phyloP scores from a whole-genome alignment of 2,113 vertebrate species.

The Pluvialis apricaria region DNA sequence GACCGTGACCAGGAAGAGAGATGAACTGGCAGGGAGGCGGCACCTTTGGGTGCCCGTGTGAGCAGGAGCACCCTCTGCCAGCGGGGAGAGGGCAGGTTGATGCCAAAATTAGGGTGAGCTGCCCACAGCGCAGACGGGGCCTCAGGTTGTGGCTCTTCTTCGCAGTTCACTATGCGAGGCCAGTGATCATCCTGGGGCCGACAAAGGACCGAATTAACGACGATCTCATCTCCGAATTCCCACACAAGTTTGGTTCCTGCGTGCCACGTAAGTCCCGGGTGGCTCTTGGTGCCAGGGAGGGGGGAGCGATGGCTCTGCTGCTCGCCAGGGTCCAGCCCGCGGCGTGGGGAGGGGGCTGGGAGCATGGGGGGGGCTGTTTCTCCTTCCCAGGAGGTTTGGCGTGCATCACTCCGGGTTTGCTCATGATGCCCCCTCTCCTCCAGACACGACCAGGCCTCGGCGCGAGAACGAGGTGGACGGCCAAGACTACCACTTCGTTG shows the following conservation, averaged over 20 bases:
- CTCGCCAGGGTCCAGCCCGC: rapidly evolving
- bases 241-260: slow-evolving; percentile 98
- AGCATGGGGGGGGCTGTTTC: background rate
- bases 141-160: background rate
- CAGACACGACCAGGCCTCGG: slow-evolving; percentile 94
- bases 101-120: background rate
- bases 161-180: slow-evolving; percentile 94
- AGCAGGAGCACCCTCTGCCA: background rate
- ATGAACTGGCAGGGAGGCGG: rapidly evolving
- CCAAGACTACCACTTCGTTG: slow-evolving; percentile 97
- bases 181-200: slow-evolving; percentile 96
- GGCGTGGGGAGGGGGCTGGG: rapidly evolving
- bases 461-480: slow-evolving; percentile 95
- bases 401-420: rapidly evolving
- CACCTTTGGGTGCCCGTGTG: background rate
- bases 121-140: rapidly evolving
- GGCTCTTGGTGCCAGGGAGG: rapidly evolving
- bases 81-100: background rate
- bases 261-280: slow-evolving; percentile 89
- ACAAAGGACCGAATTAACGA: slow-evolving; percentile 97
- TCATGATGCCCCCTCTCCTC: background rate
- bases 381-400: rapidly evolving
- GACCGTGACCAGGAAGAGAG: background rate
- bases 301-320: background rate
- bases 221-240: slow-evolving; percentile 98